Evolutionary conservation across 2,113 vertebrate species (phyloP), one percentile per base, ranked within the genome.

Genomic region (Apistogramma diplotaenia): DNA sequence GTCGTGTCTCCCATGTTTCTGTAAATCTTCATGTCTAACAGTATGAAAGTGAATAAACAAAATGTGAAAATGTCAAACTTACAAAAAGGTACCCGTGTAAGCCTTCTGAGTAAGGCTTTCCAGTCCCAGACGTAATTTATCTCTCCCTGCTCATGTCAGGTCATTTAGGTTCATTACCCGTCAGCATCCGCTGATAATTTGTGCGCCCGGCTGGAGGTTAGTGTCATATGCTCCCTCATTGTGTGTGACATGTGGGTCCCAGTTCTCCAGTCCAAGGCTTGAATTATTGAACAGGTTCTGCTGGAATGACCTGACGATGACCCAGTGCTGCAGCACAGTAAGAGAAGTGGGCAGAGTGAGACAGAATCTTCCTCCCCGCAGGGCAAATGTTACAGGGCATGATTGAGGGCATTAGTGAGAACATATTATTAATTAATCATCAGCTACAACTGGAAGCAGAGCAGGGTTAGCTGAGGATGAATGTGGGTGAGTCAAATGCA

Each of bases 281-380:
- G 72, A 91, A 93, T 90, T 90, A 91, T 91, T 88, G 74, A 92
- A 51, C 37, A 60, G 82, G 84, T 85, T 86, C 79, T 76, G 82
- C 79, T 87, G 62, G 72, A 59, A n/a, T 87, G 86, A 90, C 87
- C 90, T 59, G 81, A 65, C 21, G 25, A 35, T 55, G 85, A 90
- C 86, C 86, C 2, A 9, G 16, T 82, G 82, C 70, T 25, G 33
- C 2, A 16, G 61, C 60, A 70, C 51, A 46, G 65, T 57, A 51
- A 73, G 58, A 85, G 43, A 85, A 76, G 80, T 81, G 76, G 53
- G 74, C 19, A 13, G 37, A 61, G 62, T 54, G 75, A 8, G 70
- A 86, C 81, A 60, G 61, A 84, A 71, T 75, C 61, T 12, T 75
- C 27, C 67, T 76, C 71, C 79, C 78, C 56, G 29, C 59, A 56